Evolutionary conservation across 2,888 invertebrate species (phyloP), one percentile per base, ranked within the genome.

Genomic region (Ochlodes sylvanus): DNA sequence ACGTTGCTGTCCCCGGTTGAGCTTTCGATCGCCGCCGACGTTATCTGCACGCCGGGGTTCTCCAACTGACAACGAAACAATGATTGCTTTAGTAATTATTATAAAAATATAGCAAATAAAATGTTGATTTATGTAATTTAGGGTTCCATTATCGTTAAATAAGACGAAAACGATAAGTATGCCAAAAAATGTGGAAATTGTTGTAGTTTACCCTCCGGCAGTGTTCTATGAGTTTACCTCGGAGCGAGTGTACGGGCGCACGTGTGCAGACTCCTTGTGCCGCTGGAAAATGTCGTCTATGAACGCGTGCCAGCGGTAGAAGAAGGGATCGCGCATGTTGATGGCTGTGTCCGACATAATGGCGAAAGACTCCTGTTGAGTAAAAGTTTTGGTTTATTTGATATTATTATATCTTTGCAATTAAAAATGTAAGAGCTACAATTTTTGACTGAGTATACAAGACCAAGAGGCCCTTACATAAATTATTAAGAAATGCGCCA

Each of bases 291-390:
- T 85, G 71, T 95, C 94, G 76, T 97, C 97, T 57, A 97, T 94
- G 83, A 95, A 97, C 0, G 95, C 95, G 80, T 98, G 98, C 96
- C 96, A 97, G 79, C 97, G 95, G 90, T 97, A 98, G 93, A 98
- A 98, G 71, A 97, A 92, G 0, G 97, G 97, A 86, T 98, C 98
- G 57, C 97, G 94, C 97, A 98, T 97, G 0, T 97, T 97, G 0
- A 97, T 97, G 0, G 97, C 95, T 4, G 96, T 95, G 78, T 97
- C 97, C 0, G 96, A 97, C 93, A 98, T 97, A 0, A 97, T 95
- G 34, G 96, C 94, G 76, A 96, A 96, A 1, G 94, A 94, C 93
- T 98, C 97, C 96, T 97, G 56, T 55, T 52, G 17, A 12, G 4
- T 10, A 57, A 55, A 32, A 55, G 14, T 3, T n/a, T 56, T 27